Conservation (phyloP, 1,140 invertebrate species). For the Papilio polyxenes region DNA sequence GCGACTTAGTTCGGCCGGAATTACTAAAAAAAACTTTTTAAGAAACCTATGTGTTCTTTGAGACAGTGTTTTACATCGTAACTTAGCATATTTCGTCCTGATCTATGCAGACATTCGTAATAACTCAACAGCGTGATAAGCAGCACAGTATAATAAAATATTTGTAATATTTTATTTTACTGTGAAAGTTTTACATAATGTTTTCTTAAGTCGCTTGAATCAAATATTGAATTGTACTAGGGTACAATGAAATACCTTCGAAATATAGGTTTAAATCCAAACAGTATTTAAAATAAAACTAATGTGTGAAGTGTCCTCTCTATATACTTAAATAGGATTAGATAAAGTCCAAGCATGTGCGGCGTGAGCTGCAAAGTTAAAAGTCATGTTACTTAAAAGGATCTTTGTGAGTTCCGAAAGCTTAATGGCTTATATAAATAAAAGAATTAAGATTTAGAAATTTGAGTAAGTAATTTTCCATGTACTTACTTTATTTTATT, state of each 20-base stretch:
- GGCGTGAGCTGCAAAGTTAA: constrained; percentile 67
- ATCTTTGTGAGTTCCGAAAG: constrained; percentile 74
- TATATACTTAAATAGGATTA: constrained; percentile 22
- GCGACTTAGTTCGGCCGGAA: too few relatives aligned
- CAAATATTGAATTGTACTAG: too few relatives aligned
- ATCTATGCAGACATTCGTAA: too few relatives aligned
- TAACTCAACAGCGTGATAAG: too few relatives aligned
- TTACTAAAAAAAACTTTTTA: too few relatives aligned
- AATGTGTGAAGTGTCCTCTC: background rate
- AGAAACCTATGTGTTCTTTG: too few relatives aligned
- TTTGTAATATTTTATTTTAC: background rate
- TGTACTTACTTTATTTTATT: background rate
- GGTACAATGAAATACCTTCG: background rate
- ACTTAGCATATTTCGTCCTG: too few relatives aligned
- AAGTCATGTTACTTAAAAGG: constrained; percentile 80
- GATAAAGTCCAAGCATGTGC: constrained; percentile 17
- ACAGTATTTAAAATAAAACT: background rate
- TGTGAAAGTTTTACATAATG: too few relatives aligned
- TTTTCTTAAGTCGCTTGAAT: too few relatives aligned
- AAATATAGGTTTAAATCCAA: background rate
- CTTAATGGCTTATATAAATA: constrained; percentile 52
- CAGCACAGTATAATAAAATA: too few relatives aligned
- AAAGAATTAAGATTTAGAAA: constrained; percentile 41
- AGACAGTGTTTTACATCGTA: too few relatives aligned
- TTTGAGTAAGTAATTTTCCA: background rate